These are phyloP conservation scores for Thaumetopoea pityocampa DNA, from an alignment of 1,140 invertebrate genomes.

Conservation along the genomic window DNA sequence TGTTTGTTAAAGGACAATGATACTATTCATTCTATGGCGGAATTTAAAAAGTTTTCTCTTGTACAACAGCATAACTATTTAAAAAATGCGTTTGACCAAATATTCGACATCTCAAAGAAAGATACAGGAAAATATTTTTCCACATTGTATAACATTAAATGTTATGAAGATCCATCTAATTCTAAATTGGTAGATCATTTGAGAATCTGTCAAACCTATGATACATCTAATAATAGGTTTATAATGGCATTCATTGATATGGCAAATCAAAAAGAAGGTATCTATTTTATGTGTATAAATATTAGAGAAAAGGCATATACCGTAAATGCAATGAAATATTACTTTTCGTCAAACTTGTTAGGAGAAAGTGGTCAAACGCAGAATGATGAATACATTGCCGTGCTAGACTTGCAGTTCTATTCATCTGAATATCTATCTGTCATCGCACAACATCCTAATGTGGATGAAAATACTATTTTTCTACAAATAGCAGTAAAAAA, in stretches of 20 bases:
- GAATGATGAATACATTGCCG: slow-evolving; percentile 56
- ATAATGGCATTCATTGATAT: slow-evolving; percentile 54
- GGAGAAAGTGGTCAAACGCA: slow-evolving; percentile 37
- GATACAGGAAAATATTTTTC: slow-evolving; percentile 80
- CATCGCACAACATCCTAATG: slow-evolving; percentile 78
- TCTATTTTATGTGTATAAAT: slow-evolving; percentile 66
- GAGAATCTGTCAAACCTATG: slow-evolving; percentile 61
- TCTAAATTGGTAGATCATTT: slow-evolving; percentile 36
- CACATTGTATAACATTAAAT: slow-evolving; percentile 69
- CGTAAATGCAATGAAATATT: slow-evolving; percentile 45
- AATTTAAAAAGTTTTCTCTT: slow-evolving; percentile 86
- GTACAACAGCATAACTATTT: slow-evolving; percentile 88
- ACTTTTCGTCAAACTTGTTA: slow-evolving; percentile 52
- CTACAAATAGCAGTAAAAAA: slow-evolving; percentile 80
- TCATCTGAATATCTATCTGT: slow-evolving; percentile 86
- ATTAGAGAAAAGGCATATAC: slow-evolving; percentile 46
- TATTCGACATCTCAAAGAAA: slow-evolving; percentile 83
- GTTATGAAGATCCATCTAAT: slow-evolving; percentile 46
- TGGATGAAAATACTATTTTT: slow-evolving; percentile 77
- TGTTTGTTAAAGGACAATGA: slow-evolving; percentile 80
- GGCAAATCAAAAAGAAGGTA: slow-evolving; percentile 34
- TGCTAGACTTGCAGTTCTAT: slow-evolving; percentile 88
- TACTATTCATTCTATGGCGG: slow-evolving; percentile 81
- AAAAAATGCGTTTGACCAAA: slow-evolving; percentile 79
- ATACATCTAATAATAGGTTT: slow-evolving; percentile 54